Conservation (phyloP, 37 sponge, comb jelly and placozoan species). For the Diacarnus erythraeanus region DNA sequence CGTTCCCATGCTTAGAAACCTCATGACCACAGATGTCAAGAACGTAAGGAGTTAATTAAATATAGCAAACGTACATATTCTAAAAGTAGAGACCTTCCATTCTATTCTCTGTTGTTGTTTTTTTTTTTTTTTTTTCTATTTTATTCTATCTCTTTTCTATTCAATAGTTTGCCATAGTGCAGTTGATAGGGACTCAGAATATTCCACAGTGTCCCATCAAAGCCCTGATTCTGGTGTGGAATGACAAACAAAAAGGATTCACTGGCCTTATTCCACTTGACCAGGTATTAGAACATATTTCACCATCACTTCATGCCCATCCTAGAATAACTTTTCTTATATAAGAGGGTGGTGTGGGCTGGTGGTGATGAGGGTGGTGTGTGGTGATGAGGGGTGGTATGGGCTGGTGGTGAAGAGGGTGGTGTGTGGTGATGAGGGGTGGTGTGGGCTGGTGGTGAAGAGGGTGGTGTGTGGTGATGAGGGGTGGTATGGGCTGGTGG, state of each 20-base stretch:
- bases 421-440: no score
- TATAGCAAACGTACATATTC: not conserved
- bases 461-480: no score
- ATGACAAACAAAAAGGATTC: conserved; percentile 55
- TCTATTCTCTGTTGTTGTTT: not conserved
- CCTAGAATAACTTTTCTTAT: no score
- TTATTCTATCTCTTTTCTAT: not conserved
- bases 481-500: not conserved
- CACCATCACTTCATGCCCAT: no score
- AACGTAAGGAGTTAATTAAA: conserved; percentile 2
- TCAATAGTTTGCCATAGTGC: conserved; percentile 50
- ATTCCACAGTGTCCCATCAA: conserved; percentile 48
- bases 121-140: not conserved
- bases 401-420: no score
- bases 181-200: conserved; percentile 17
- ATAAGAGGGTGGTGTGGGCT: no score
- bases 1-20: conserved; percentile 34
- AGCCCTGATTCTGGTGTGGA: conserved; percentile 62
- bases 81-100: not conserved
- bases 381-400: no score
- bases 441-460: no score
- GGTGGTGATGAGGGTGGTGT: no score
- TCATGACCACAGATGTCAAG: conserved; percentile 50
- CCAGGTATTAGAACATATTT: no score
- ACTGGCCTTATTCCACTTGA: conserved; percentile 67